Base-by-base conservation (phyloP, 2,797 vertebrate genomes). In the Tragopan temminckii region DNA sequence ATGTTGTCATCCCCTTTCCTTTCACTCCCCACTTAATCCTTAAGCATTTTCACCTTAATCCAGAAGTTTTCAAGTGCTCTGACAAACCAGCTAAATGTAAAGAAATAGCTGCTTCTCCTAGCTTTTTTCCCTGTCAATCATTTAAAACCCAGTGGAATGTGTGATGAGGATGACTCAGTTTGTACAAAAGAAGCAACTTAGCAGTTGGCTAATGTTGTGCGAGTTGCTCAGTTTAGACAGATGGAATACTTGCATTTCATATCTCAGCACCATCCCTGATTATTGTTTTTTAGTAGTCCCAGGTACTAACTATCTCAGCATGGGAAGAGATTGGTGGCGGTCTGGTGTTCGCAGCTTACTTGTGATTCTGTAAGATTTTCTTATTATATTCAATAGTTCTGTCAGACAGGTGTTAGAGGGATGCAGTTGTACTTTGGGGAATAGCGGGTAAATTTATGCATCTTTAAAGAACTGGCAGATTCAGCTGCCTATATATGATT, bases 21-120 rank as follows among this genome's bases (percentile, higher is more conserved):
- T 96, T 96, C 92, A 36, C 90, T 94, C 82, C 90, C 70, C 82
- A 64, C 95, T 95, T 97, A 96, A 94, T 97, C 95, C 93, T 94
- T 92, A 93, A 96, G 93, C 68, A 95, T 91, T 96, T 97, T 97
- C 95, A 97, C 90, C 94, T 96, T 97, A 94, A 96, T 96, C 95
- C 94, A 95, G 89, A 96, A 93, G 85, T 96, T 97, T 94, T 95
- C 85, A 96, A 96, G 96, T 94, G 85, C 91, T 90, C 93, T 96
- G 97, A 96, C 85, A 97, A 96, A 96, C 91, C 84, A 96, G 86
- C 93, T 94, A 95, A 95, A 94, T 92, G 80, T 89, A 88, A 95
- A 96, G 94, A 93, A 94, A 94, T 92, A 97, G 94, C 91, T 95
- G 88, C 80, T 97, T 80, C 94, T 95, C 80, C 94, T 95, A 53